phyloP scores from a whole-genome alignment of 2,113 vertebrate genomes.

The Gymnorhina tibicen region DNA sequence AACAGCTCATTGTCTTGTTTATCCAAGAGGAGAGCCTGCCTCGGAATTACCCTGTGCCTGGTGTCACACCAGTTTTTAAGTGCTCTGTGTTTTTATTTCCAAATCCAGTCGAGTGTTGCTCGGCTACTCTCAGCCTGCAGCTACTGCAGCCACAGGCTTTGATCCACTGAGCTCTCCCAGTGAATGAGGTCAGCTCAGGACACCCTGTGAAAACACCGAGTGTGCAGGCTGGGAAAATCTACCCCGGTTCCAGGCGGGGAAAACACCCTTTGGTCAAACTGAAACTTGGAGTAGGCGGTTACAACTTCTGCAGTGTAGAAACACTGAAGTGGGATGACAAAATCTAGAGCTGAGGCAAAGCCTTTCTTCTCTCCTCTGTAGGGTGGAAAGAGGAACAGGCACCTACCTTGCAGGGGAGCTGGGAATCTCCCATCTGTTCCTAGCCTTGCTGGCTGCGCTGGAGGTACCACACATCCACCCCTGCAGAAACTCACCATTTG shows the following conservation, averaged over 20 bases:
- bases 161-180: neutral
- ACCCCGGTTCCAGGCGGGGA: neutral
- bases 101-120: neutral
- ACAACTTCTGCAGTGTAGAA: neutral
- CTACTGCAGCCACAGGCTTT: neutral
- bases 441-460: neutral
- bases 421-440: neutral
- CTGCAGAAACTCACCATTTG: neutral
- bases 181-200: neutral
- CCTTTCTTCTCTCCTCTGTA: neutral
- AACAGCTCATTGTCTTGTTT: neutral
- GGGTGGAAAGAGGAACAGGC: neutral
- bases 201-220: neutral
- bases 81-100: neutral
- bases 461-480: neutral
- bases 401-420: neutral
- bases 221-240: neutral
- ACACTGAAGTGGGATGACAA: neutral
- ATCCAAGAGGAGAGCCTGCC: neutral
- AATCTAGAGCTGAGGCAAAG: neutral
- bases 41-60: neutral
- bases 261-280: neutral
- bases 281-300: neutral
- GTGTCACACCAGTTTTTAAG: neutral
- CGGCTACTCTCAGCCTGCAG: neutral